A percentile compares a stretch with the other conserved stretches of the same genome.
phyloP scores from a whole-genome alignment of 2,797 vertebrate genomes.

The Molossus molossus region DNA sequence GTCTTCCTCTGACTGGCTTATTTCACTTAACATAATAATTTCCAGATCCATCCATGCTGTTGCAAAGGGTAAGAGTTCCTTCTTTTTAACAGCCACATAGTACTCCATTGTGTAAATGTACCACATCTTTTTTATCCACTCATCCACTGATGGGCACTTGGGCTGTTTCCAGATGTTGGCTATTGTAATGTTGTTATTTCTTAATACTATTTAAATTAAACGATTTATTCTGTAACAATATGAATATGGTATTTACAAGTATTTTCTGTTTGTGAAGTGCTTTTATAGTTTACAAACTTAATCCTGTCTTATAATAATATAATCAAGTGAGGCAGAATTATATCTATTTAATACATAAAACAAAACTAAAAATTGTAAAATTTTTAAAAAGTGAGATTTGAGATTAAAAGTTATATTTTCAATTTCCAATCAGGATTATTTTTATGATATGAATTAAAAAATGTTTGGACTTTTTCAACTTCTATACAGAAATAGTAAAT shows the following conservation, averaged over 20 bases:
- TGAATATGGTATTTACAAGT: neutral
- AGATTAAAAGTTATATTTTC: conserved; percentile 24
- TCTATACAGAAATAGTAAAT: conserved; percentile 26
- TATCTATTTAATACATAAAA: neutral
- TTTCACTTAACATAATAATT: neutral
- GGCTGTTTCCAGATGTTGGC: neutral
- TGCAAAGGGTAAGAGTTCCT: neutral
- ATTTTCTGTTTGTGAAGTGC: neutral
- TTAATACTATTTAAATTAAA: conserved; percentile 24
- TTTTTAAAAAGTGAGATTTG: neutral
- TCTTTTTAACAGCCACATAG: neutral
- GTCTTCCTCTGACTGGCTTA: neutral
- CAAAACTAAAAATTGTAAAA: neutral
- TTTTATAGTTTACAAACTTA: conserved; percentile 39
- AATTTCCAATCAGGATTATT: neutral
- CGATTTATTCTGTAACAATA: neutral
- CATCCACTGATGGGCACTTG: neutral
- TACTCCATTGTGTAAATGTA: neutral
- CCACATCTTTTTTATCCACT: neutral
- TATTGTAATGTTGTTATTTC: neutral
- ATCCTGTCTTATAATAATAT: neutral
- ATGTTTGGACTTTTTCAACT: conserved; percentile 11
- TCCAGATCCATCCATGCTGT: neutral
- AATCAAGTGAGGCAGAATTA: neutral
- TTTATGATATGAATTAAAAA: neutral